These are phyloP conservation scores for Lutraria rhynchaena DNA, from an alignment of 1,140 invertebrate species.

Conservation along the genomic window DNA sequence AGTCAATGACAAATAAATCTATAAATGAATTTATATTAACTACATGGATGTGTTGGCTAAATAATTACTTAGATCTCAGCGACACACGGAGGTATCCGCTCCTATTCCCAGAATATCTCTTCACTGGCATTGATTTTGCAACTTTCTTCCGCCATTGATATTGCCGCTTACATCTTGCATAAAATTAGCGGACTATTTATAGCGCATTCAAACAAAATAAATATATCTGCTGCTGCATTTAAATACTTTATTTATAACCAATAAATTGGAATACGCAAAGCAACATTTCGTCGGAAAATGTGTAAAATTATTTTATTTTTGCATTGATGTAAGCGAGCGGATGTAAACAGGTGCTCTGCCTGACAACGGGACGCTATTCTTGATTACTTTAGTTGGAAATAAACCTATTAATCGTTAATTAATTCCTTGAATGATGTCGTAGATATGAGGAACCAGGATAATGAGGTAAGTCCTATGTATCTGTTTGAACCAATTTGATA, in stretches of 20 bases:
- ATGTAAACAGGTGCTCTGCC: constrained; percentile 63
- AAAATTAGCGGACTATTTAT: constrained; percentile 20
- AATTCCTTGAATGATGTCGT: constrained; percentile 19
- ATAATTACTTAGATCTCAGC: constrained; percentile 50
- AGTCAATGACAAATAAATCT: too few species aligned
- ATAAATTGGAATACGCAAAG: too few species aligned
- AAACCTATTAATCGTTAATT: neutral
- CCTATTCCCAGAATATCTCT: constrained; percentile 47
- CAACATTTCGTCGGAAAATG: too few species aligned
- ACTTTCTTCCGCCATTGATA: constrained; percentile 50
- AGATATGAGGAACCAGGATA: constrained; percentile 58
- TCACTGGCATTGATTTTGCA: constrained; percentile 60
- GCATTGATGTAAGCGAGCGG: constrained; percentile 52
- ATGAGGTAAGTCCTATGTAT: constrained; percentile 51
- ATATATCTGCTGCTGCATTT: too few species aligned
- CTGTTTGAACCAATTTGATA: neutral
- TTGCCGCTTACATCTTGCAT: constrained; percentile 30
- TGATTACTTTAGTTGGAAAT: neutral
- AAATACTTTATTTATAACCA: too few species aligned
- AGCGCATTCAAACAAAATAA: neutral
- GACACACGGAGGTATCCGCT: constrained; percentile 54
- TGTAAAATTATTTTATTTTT: constrained; percentile 2
- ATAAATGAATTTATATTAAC: too few species aligned
- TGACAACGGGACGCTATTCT: constrained; percentile 57
- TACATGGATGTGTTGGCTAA: neutral